Evolutionary conservation across 2,888 invertebrate genomes (phyloP).

Genomic region (Yponomeuta sedellus): DNA sequence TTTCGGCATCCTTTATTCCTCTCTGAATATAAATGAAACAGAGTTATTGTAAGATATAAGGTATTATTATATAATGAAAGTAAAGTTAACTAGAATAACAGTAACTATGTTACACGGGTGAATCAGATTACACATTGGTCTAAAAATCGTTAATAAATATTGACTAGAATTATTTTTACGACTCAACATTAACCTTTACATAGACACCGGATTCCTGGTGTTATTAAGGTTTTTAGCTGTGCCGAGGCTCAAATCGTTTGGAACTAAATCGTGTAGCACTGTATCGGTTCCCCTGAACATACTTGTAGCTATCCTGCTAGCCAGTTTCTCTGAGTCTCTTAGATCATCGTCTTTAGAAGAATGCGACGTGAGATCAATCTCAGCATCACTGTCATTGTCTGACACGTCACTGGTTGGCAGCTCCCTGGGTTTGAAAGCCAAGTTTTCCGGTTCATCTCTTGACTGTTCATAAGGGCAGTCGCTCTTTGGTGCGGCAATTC

Average conservation of each 20-base stretch:
- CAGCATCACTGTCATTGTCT: constrained; percentile 67
- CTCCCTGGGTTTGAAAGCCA: constrained; percentile 53
- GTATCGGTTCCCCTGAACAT: constrained; percentile 60
- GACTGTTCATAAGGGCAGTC: constrained; percentile 46
- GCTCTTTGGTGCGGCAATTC: constrained; percentile 45
- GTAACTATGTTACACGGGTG: not conserved
- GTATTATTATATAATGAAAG: too few relatives aligned
- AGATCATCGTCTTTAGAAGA: constrained; percentile 67
- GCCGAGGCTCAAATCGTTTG: constrained; percentile 64
- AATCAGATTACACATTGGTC: not conserved
- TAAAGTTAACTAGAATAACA: too few relatives aligned
- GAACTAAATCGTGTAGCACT: constrained; percentile 63
- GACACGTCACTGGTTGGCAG: constrained; percentile 37
- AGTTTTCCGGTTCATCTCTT: constrained; percentile 57
- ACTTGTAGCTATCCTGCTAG: constrained; percentile 63
- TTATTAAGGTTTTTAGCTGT: constrained; percentile 18
- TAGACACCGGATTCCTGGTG: constrained; percentile 3
- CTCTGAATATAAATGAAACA: not conserved
- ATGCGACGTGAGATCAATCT: constrained; percentile 71
- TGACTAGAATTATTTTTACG: not conserved
- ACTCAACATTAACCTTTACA: constrained; percentile 1
- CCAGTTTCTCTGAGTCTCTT: constrained; percentile 60
- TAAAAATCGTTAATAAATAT: not conserved
- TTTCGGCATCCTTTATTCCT: not conserved
- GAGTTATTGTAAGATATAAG: too few relatives aligned